A percentile compares a stretch with the other conserved stretches of the same genome.
These are phyloP conservation scores for Coilia nasus DNA, from an alignment of 2,797 vertebrate species.

Conservation along the genomic window DNA sequence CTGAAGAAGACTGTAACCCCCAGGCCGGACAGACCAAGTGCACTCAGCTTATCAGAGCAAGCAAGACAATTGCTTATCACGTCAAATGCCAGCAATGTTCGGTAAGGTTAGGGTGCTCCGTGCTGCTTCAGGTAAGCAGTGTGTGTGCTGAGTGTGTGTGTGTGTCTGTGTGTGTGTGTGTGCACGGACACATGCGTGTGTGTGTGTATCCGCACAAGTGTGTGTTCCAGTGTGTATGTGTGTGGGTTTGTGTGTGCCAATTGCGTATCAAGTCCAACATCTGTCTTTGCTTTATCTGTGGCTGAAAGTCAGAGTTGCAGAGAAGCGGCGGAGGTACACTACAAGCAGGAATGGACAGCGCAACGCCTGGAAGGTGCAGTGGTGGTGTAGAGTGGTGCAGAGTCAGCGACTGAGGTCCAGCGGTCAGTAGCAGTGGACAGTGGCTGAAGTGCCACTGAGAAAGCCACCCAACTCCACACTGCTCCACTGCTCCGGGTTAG, in stretches of 20 bases:
- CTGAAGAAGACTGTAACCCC: conserved; percentile 34
- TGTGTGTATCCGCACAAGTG: too few species aligned
- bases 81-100: background rate
- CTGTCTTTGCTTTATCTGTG: background rate
- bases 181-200: too few species aligned
- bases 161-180: too few species aligned
- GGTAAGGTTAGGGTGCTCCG: too few species aligned
- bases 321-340: background rate
- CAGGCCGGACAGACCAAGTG: background rate
- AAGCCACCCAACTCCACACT: too few species aligned
- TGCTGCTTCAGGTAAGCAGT: too few species aligned
- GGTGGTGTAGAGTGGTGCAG: background rate
- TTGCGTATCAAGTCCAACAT: background rate
- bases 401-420: background rate
- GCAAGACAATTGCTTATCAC: background rate
- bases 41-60: background rate
- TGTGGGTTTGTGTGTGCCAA: too few species aligned
- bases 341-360: background rate
- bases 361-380: background rate
- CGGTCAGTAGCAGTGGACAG: too few species aligned
- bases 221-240: too few species aligned
- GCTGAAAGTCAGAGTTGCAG: background rate
- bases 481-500: too few species aligned
- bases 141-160: too few species aligned
- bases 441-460: too few species aligned